Conservation (phyloP, 2,888 invertebrate species). For the Sesia bembeciformis region DNA sequence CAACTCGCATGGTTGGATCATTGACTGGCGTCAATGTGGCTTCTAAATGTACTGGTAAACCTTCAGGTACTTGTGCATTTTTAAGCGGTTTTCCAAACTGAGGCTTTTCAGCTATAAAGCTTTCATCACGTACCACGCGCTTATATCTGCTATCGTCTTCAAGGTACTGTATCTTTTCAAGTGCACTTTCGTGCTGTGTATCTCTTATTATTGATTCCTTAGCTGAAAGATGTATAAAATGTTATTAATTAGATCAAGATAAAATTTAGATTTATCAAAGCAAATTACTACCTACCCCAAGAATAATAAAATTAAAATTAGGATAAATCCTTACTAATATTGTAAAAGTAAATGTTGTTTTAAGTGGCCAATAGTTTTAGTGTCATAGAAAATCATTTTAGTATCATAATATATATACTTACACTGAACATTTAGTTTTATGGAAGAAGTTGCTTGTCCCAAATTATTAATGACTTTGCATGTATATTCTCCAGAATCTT, state of each 20-base stretch:
- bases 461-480: conserved; percentile 90
- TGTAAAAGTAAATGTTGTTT: too few species aligned
- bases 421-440: conserved; percentile 87
- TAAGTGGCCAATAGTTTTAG: too few species aligned
- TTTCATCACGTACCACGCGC: conserved; percentile 82
- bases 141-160: conserved; percentile 88
- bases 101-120: conserved; percentile 86
- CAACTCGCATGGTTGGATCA: conserved; percentile 98
- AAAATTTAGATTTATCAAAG: too few species aligned
- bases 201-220: conserved; percentile 90
- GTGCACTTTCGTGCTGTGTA: conserved; percentile 93
- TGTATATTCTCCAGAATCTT: conserved; percentile 95
- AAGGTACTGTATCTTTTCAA: conserved; percentile 93
- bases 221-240: conserved; percentile 61
- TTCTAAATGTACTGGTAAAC: conserved; percentile 91
- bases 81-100: conserved; percentile 92
- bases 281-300: too few species aligned
- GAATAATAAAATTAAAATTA: too few species aligned
- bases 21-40: conserved; percentile 97
- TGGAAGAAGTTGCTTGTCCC: conserved; percentile 88
- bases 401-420: conserved; percentile 41
- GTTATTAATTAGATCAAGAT: not conserved
- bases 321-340: too few species aligned
- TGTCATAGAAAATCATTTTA: too few species aligned
- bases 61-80: conserved; percentile 89